A percentile compares a stretch with the other conserved stretches of the same genome.
Conservation (phyloP, 2,113 vertebrate genomes). For the Hemicordylus capensis region DNA sequence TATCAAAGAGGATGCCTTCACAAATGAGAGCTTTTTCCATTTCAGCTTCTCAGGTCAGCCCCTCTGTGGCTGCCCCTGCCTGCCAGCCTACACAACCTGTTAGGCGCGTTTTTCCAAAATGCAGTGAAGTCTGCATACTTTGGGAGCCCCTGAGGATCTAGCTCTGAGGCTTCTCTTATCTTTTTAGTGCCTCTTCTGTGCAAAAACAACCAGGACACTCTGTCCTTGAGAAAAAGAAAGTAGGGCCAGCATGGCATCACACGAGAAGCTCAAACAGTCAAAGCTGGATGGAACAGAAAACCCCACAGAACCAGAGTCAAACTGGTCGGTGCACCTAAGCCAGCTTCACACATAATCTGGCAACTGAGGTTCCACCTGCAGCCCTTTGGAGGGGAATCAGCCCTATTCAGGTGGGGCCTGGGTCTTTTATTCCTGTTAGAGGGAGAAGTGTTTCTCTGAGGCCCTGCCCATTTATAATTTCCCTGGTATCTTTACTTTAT, state of each 20-base stretch:
- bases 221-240: neutral
- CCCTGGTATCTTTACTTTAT: no score
- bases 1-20: neutral
- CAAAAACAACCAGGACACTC: neutral
- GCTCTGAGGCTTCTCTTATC: neutral
- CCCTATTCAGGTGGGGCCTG: no score
- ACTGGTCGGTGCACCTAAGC: no score
- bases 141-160: neutral
- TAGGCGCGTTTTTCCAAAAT: slow-evolving; percentile 13
- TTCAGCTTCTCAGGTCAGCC: neutral
- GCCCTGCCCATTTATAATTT: no score
- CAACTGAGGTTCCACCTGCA: no score
- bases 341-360: no score
- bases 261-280: no score
- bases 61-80: neutral
- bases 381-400: no score
- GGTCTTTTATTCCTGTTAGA: no score
- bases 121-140: neutral
- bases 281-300: no score
- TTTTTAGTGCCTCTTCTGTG: neutral
- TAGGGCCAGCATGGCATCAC: neutral
- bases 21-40: neutral
- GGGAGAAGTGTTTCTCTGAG: no score
- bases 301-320: no score
- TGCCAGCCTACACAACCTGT: neutral